Conservation (phyloP, 37 sponge, comb jelly and placozoan genomes). For the Chondrilla cf. caribensis region DNA sequence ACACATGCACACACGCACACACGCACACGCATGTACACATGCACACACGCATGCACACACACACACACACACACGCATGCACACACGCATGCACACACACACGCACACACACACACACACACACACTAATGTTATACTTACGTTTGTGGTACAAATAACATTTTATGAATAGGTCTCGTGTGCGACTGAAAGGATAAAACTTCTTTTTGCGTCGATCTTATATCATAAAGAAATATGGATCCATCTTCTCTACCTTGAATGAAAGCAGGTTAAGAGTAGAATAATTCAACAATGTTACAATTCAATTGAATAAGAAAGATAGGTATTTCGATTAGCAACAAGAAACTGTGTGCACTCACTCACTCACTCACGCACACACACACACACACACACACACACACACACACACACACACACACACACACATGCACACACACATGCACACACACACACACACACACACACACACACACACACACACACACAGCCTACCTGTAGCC, state of each 20-base stretch:
- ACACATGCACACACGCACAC: constrained; percentile 9
- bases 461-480: constrained; percentile 10
- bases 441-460: constrained; percentile 12
- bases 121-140: not conserved
- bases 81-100: constrained; percentile 29
- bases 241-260: constrained; percentile 9
- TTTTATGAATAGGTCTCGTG: not conserved
- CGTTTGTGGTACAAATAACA: not conserved
- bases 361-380: not conserved
- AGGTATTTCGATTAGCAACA: too few relatives aligned
- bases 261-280: too few relatives aligned
- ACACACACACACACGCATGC: constrained; percentile 23
- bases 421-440: not conserved
- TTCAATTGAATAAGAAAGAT: too few relatives aligned
- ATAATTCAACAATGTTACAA: too few relatives aligned
- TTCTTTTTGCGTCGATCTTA: not conserved
- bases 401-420: constrained; percentile 15
- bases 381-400: not conserved
- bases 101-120: constrained; percentile 32
- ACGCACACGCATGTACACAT: not conserved
- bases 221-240: not conserved
- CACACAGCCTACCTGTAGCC: not conserved
- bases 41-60: constrained; percentile 4
- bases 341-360: not conserved
- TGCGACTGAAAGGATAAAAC: not conserved